phyloP scores from a whole-genome alignment of 2,888 invertebrate species.

The Axea sp. region DNA sequence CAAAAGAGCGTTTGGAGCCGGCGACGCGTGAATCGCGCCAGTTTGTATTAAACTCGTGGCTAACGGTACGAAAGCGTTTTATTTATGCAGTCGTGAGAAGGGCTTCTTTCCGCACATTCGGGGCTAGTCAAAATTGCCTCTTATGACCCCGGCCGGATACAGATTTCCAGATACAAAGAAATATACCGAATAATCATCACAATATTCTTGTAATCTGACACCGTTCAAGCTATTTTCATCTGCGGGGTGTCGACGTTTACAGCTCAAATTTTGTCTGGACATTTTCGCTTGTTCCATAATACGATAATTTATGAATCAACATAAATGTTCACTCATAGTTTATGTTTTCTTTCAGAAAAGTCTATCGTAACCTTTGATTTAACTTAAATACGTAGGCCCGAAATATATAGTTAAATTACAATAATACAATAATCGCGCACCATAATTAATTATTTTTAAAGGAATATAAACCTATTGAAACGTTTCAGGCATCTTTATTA shows the following conservation, averaged over 20 bases:
- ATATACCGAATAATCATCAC: conserved; percentile 37
- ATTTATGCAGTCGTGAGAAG: conserved; percentile 64
- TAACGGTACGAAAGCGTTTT: conserved; percentile 55
- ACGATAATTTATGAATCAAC: too few relatives aligned
- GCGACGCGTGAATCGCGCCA: conserved; percentile 63
- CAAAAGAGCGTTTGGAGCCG: conserved; percentile 56
- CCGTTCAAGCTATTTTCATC: conserved; percentile 11
- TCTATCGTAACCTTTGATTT: too few relatives aligned
- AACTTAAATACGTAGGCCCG: too few relatives aligned
- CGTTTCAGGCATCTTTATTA: too few relatives aligned
- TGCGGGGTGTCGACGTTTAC: conserved; percentile 17
- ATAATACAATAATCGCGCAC: too few relatives aligned
- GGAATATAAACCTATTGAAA: too few relatives aligned
- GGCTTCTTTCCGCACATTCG: conserved; percentile 39
- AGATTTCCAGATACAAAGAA: conserved; percentile 38
- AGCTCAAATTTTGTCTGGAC: too few relatives aligned
- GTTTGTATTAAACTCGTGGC: conserved; percentile 56
- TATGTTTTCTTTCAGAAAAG: too few relatives aligned
- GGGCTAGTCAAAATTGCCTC: conserved; percentile 21
- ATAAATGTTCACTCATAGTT: too few relatives aligned
- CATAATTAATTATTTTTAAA: too few relatives aligned
- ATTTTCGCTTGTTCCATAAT: too few relatives aligned
- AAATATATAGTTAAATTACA: too few relatives aligned
- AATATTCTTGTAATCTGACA: conserved; percentile 25
- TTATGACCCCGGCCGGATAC: conserved; percentile 51